Evolutionary conservation across 2,113 vertebrate genomes (phyloP), one percentile per base, ranked within the genome.

Genomic region (Parotia lawesii): DNA sequence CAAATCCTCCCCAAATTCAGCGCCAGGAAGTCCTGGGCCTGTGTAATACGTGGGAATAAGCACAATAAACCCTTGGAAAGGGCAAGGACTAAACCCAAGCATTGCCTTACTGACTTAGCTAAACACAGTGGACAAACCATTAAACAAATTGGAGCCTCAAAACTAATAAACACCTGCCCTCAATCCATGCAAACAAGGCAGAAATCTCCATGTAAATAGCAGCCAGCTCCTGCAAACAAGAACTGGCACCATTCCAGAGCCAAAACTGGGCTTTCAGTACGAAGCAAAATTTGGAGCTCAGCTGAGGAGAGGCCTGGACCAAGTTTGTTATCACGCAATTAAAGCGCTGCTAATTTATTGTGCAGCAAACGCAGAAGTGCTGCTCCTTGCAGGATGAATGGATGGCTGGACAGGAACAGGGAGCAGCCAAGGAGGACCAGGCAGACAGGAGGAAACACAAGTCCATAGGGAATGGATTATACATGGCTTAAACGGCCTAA

Each of bases 391-490:
- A 42, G 64, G 66, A 9, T 8, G 31, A 5, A 28, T 0, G 22
- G 45, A 33, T 3, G 58, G 44, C 18, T 24, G 23, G 85, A 21
- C 10, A 40, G 75, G 9, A 29, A 3, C 37, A 10, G 21, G 12
- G 9, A 17, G 4, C 50, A 65, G 71, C 12, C 12, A 5, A 14
- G 1, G 7, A 54, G 31, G 21, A 31, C 1, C 3, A 91, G 74
- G 62, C 67, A 71, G 37, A 58, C 9, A 5, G 73, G 4, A 75
- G 40, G 40, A 42, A 70, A 25, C 42, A 53, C 70, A 31, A 44
- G 22, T 20, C 92, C 57, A 67, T 15, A 37, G 70, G 70, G 81
- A 96, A 94, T 85, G 56, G 90, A 93, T 96, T 95, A 80, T 38
- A 80, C 54, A 51, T 56, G 69, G 86, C 65, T 92, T 92, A 64